Conservation (phyloP, 2,888 invertebrate species). For the Antheraea assamensis region DNA sequence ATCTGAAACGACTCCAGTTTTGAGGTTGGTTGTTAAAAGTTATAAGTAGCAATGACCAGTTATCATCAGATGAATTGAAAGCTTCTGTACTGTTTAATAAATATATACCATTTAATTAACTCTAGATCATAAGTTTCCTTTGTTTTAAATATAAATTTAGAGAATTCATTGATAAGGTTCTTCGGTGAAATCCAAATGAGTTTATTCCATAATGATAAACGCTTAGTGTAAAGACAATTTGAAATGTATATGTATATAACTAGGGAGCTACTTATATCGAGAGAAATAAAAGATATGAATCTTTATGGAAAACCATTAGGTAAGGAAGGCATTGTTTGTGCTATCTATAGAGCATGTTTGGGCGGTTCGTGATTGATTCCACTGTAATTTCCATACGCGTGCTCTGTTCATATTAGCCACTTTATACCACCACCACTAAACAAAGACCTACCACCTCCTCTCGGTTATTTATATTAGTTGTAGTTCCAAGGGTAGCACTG, state of each 20-base stretch:
- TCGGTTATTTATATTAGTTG: slow-evolving; percentile 26
- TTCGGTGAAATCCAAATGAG: not conserved
- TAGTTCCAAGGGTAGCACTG: slow-evolving; percentile 39
- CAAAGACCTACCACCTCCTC: slow-evolving; percentile 40
- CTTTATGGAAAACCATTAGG: slow-evolving; percentile 64
- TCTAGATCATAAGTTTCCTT: not conserved
- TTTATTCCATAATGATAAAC: not conserved
- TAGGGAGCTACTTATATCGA: slow-evolving; percentile 33
- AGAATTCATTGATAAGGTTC: not conserved
- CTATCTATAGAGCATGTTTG: slow-evolving; percentile 69
- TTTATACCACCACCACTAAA: slow-evolving; percentile 63
- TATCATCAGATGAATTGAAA: too few relatives aligned
- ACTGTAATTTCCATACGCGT: slow-evolving; percentile 81
- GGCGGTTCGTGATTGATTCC: slow-evolving; percentile 78
- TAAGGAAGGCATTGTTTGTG: slow-evolving; percentile 66
- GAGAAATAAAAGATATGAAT: slow-evolving; percentile 52
- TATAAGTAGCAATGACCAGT: too few relatives aligned
- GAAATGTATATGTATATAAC: not conserved
- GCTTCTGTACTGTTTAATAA: too few relatives aligned
- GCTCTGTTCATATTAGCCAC: slow-evolving; percentile 77
- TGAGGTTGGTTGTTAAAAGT: too few relatives aligned
- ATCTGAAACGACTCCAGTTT: too few relatives aligned
- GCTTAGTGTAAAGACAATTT: too few relatives aligned
- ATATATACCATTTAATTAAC: not conserved
- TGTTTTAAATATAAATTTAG: not conserved